A percentile compares a stretch with the other conserved stretches of the same genome.
Evolutionary conservation across 2,113 vertebrate species (phyloP).

Genomic region (Hipposideros armiger): DNA sequence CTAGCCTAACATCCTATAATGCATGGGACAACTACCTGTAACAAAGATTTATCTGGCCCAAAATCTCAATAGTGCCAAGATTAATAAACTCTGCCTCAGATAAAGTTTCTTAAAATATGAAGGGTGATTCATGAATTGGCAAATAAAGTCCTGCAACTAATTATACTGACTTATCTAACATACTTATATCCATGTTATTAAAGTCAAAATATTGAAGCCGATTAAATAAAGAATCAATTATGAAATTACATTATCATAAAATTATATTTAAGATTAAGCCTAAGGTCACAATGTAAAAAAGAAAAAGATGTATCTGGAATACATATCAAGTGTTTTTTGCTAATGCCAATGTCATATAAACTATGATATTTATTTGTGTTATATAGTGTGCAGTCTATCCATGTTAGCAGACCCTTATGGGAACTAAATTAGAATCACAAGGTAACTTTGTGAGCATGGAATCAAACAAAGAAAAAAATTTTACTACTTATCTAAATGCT

Average conservation of each 20-base stretch:
- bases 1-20: background rate
- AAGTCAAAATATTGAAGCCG: background rate
- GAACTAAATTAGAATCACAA: background rate
- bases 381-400: background rate
- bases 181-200: background rate
- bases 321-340: background rate
- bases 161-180: background rate
- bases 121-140: background rate
- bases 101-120: background rate
- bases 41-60: background rate
- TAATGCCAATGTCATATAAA: background rate
- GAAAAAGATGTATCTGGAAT: background rate
- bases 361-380: background rate
- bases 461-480: background rate
- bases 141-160: background rate
- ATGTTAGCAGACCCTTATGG: background rate
- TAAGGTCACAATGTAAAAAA: background rate
- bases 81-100: background rate
- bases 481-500: background rate
- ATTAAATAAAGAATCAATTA: background rate
- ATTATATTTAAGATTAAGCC: constrained; percentile 14
- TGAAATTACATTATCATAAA: background rate
- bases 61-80: background rate
- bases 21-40: background rate
- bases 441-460: background rate